phyloP scores from a whole-genome alignment of 2,888 invertebrate genomes.

The Apamea anceps region DNA sequence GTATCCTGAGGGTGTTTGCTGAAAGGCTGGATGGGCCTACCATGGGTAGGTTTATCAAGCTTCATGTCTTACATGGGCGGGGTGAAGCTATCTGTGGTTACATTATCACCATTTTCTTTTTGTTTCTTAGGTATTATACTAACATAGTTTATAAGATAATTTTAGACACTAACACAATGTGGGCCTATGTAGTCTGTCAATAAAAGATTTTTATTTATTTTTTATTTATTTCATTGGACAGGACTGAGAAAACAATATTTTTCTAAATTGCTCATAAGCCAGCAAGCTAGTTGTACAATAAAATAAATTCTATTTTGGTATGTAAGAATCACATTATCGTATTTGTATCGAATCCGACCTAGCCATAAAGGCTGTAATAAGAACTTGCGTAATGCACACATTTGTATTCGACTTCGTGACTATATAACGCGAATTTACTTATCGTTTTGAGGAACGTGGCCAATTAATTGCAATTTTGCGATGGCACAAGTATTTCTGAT shows the following conservation, averaged over 20 bases:
- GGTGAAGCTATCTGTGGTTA: too few species aligned
- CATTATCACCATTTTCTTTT: too few species aligned
- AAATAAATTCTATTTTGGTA: slow-evolving; percentile 35
- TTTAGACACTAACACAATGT: too few species aligned
- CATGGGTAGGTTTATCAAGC: too few species aligned
- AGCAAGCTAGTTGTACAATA: background rate
- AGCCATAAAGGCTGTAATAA: slow-evolving; percentile 32
- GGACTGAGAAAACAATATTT: background rate
- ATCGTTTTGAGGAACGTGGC: slow-evolving; percentile 9
- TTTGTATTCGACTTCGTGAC: slow-evolving; percentile 45
- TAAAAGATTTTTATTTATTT: too few species aligned
- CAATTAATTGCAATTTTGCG: slow-evolving; percentile 21
- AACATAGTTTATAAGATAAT: too few species aligned
- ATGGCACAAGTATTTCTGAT: background rate
- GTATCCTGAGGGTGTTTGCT: too few species aligned
- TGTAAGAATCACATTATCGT: slow-evolving; percentile 58
- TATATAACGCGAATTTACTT: slow-evolving; percentile 29
- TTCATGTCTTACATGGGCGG: too few species aligned
- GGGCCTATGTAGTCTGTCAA: too few species aligned
- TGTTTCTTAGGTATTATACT: too few species aligned
- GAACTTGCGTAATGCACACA: slow-evolving; percentile 39
- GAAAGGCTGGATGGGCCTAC: too few species aligned
- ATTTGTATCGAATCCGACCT: slow-evolving; percentile 48
- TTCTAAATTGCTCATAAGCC: background rate
- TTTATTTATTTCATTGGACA: background rate